These are phyloP conservation scores for Cheilosia vernalis DNA, from an alignment of 2,888 invertebrate genomes.

Conservation along the genomic window DNA sequence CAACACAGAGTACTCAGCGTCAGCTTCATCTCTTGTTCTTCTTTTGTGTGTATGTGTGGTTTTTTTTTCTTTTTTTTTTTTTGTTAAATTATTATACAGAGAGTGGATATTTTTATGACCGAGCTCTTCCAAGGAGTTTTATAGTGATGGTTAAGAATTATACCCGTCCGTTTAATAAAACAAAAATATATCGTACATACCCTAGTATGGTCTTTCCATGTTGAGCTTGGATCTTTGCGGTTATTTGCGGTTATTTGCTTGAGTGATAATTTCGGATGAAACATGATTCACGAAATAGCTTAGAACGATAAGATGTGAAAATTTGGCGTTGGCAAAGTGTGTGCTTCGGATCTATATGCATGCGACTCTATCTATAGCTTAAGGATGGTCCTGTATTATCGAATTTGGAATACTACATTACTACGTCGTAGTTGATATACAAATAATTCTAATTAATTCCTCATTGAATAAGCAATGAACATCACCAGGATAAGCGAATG, in stretches of 20 bases:
- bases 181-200: conserved; percentile 17
- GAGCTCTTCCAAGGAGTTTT: conserved; percentile 56
- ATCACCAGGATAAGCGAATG: too few species aligned
- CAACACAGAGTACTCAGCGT: conserved; percentile 48
- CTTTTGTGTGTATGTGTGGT: conserved; percentile 6
- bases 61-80: conserved; percentile 20
- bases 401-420: conserved; percentile 40
- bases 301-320: conserved; percentile 27
- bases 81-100: conserved; percentile 42
- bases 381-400: conserved; percentile 21
- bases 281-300: conserved; percentile 63
- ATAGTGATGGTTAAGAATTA: conserved; percentile 51
- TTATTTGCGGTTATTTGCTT: conserved; percentile 73
- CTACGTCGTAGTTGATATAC: too few species aligned
- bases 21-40: conserved; percentile 17
- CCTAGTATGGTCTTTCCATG: conserved; percentile 18
- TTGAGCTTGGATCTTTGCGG: conserved; percentile 54
- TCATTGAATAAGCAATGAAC: too few species aligned
- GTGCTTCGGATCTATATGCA: conserved; percentile 33
- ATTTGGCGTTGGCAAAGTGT: conserved; percentile 55
- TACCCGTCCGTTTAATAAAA: conserved; percentile 52
- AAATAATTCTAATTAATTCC: too few species aligned
- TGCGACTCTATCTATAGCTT: conserved; percentile 9
- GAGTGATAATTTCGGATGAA: conserved; percentile 71
- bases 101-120: conserved; percentile 65